Evolutionary conservation across 2,888 invertebrate species (phyloP).

Genomic region (Elmis aenea): DNA sequence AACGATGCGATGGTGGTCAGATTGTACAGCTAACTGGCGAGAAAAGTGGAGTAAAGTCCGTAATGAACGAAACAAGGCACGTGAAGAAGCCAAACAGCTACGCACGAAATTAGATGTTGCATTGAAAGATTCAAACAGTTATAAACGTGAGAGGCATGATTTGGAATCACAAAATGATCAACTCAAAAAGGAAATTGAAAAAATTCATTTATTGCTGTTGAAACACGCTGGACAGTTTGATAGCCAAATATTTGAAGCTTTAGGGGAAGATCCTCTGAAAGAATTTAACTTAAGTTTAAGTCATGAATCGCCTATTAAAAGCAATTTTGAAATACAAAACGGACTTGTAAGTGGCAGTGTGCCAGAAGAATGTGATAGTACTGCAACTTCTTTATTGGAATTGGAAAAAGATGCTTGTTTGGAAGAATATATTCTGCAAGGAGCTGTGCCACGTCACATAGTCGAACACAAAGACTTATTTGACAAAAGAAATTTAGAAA

Average conservation of each 20-base stretch:
- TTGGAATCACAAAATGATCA: constrained; percentile 71
- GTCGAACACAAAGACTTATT: constrained; percentile 42
- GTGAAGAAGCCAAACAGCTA: constrained; percentile 83
- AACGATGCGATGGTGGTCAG: constrained; percentile 99
- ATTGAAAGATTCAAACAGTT: constrained; percentile 66
- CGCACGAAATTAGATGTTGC: constrained; percentile 74
- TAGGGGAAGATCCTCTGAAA: constrained; percentile 47
- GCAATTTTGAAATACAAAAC: constrained; percentile 32
- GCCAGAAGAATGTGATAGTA: constrained; percentile 42
- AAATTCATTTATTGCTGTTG: constrained; percentile 61
- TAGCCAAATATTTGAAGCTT: constrained; percentile 49
- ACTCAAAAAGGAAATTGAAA: constrained; percentile 75
- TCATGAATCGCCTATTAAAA: constrained; percentile 34
- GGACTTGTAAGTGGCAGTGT: constrained; percentile 35
- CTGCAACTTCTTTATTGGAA: constrained; percentile 32
- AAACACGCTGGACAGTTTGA: constrained; percentile 69
- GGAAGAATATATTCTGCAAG: constrained; percentile 61
- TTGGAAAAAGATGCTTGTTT: constrained; percentile 37
- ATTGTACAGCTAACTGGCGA: constrained; percentile 94
- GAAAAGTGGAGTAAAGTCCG: constrained; percentile 95
- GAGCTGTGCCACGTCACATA: constrained; percentile 58
- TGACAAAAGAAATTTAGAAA: constrained; percentile 36
- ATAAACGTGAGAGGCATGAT: constrained; percentile 76
- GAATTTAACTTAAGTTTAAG: constrained; percentile 41
- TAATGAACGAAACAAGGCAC: constrained; percentile 86